A percentile compares a stretch with the other conserved stretches of the same genome.
Conservation (phyloP, 2,888 invertebrate species). For the Clostera curtula region DNA sequence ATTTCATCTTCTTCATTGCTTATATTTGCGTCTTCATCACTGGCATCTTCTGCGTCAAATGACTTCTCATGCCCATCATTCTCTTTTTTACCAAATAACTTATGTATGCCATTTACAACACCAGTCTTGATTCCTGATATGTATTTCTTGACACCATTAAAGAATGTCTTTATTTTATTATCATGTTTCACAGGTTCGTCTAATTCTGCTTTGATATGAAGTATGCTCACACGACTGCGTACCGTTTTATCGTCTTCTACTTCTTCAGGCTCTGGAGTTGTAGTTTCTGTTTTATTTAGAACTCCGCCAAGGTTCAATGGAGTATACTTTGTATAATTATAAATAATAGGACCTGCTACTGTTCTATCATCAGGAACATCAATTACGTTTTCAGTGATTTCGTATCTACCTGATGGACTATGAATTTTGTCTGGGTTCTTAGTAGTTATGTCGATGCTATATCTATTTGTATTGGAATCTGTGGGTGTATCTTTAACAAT, state of each 20-base stretch:
- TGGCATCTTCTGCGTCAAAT: not conserved
- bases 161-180: conserved; percentile 16
- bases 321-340: conserved; percentile 28
- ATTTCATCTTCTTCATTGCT: not conserved
- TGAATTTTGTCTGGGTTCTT: too few species aligned
- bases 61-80: conserved; percentile 6
- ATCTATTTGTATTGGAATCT: too few species aligned
- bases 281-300: conserved; percentile 7
- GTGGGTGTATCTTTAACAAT: too few species aligned
- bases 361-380: conserved; percentile 44
- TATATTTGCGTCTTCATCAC: too few species aligned
- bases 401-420: conserved; percentile 22
- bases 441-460: too few species aligned
- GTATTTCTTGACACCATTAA: conserved; percentile 30
- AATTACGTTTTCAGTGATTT: conserved; percentile 46
- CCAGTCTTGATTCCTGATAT: conserved; percentile 28
- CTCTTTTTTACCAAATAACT: conserved; percentile 25
- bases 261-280: conserved; percentile 1
- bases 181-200: conserved; percentile 16
- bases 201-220: conserved; percentile 33
- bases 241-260: conserved; percentile 10
- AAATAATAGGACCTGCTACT: conserved; percentile 26
- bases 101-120: conserved; percentile 31
- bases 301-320: conserved; percentile 14
- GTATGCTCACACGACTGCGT: conserved; percentile 19